Percentiles rank a stretch among this genome's conserved stretches.
Evolutionary conservation across 2,113 vertebrate genomes (phyloP).

Genomic region (Microcebus ravelobensis): DNA sequence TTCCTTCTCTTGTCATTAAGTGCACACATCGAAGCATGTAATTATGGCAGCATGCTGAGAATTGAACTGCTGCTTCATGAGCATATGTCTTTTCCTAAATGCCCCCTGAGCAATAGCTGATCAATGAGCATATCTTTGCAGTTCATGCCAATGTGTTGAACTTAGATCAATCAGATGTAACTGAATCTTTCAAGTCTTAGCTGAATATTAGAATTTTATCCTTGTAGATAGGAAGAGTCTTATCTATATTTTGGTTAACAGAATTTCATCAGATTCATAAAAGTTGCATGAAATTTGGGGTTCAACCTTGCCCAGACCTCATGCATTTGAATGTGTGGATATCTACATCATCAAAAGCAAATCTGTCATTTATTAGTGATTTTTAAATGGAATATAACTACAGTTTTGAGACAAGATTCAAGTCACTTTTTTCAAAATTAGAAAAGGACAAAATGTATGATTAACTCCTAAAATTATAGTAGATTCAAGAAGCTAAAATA

Average conservation of each 20-base stretch:
- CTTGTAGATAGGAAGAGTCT: neutral
- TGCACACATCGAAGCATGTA: conserved; percentile 44
- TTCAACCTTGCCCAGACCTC: neutral
- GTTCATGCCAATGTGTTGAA: neutral
- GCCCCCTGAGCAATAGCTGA: conserved; percentile 32
- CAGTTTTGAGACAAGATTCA: neutral
- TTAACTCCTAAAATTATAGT: neutral
- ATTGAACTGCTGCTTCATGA: conserved; percentile 17
- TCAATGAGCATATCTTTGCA: conserved; percentile 28
- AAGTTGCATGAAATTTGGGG: neutral
- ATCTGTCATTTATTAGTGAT: neutral
- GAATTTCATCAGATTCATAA: neutral
- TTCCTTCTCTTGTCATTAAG: conserved; percentile 29
- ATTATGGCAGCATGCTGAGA: conserved; percentile 34
- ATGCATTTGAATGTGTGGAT: neutral
- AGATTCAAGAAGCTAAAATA: neutral
- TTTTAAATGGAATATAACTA: neutral
- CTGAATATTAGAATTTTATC: neutral
- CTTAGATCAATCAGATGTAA: neutral
- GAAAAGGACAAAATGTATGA: neutral
- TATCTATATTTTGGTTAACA: neutral
- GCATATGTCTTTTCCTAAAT: conserved; percentile 57
- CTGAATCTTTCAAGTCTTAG: neutral
- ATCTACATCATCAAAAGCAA: neutral
- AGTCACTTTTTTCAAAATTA: conserved; percentile 30